Conservation (phyloP, 2,888 invertebrate species). For the Caenorhabditis sp. region DNA sequence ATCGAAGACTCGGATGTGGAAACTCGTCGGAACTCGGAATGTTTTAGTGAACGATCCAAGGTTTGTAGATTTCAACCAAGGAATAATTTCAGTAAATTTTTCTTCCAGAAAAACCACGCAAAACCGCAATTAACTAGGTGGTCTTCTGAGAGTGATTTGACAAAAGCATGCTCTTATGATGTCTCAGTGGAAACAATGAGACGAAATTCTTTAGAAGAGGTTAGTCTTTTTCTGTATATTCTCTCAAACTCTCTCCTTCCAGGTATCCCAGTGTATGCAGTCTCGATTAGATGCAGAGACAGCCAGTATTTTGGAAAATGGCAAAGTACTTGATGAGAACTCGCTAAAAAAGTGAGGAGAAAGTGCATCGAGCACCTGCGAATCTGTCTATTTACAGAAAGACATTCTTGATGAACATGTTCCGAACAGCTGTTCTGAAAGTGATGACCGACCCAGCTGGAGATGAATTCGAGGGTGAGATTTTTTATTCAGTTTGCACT, state of each 20-base stretch:
- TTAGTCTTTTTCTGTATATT: not conserved
- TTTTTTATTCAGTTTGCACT: not conserved
- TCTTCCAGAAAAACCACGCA: not conserved
- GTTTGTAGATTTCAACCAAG: not conserved
- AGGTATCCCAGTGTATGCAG: conserved; percentile 51
- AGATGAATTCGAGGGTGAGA: conserved; percentile 44
- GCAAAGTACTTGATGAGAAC: conserved; percentile 39
- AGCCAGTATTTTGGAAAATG: conserved; percentile 32
- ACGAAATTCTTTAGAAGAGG: conserved; percentile 53
- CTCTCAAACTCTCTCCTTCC: not conserved
- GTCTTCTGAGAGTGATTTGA: conserved; percentile 41
- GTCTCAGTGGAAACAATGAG: conserved; percentile 45
- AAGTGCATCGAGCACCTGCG: too few relatives aligned
- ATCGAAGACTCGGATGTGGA: conserved; percentile 35
- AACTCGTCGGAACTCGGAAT: conserved; percentile 25
- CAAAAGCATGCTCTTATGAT: conserved; percentile 37
- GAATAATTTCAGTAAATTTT: not conserved
- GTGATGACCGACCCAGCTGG: conserved; percentile 47
- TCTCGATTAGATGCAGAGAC: conserved; percentile 42
- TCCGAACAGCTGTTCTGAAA: conserved; percentile 55
- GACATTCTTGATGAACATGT: conserved; percentile 58
- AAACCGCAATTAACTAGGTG: conserved; percentile 7
- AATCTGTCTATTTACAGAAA: conserved; percentile 33
- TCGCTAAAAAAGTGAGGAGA: conserved; percentile 45
- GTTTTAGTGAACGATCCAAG: conserved; percentile 38